Conservation (phyloP, 2,888 invertebrate species). For the Steinernema scapterisci region DNA sequence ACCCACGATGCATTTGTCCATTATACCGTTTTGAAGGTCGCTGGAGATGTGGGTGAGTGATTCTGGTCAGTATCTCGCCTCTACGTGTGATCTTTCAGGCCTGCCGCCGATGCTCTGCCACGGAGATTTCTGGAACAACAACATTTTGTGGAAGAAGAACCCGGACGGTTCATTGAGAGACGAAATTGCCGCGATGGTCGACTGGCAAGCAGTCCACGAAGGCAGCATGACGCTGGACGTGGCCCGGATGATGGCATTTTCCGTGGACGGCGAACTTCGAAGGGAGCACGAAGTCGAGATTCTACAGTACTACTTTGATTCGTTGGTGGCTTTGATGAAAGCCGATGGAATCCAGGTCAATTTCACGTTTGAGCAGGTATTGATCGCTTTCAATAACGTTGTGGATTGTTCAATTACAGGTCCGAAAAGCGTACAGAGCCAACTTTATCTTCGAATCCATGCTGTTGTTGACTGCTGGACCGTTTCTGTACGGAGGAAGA, state of each 20-base stretch:
- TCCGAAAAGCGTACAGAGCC: no score
- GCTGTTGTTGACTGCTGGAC: no score
- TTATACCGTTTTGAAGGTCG: background rate
- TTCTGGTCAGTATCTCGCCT: no score
- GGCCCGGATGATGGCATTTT: background rate
- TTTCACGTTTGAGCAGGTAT: no score
- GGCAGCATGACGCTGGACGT: background rate
- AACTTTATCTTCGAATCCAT: no score
- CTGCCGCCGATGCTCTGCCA: background rate
- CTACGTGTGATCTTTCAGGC: no score
- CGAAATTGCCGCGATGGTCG: background rate
- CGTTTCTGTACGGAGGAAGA: no score
- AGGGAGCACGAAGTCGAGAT: background rate
- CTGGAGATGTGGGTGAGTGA: background rate
- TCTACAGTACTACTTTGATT: background rate
- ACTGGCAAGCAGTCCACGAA: background rate
- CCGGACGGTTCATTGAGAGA: background rate
- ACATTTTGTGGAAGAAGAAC: background rate
- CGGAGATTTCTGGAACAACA: constrained; percentile 26
- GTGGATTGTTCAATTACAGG: no score
- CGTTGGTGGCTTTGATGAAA: background rate
- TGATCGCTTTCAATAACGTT: no score
- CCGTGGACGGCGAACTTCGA: background rate
- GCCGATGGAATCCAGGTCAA: no score
- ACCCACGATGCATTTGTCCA: no score